Conservation (phyloP, 1,140 invertebrate species). For the Drosophila bocqueti region DNA sequence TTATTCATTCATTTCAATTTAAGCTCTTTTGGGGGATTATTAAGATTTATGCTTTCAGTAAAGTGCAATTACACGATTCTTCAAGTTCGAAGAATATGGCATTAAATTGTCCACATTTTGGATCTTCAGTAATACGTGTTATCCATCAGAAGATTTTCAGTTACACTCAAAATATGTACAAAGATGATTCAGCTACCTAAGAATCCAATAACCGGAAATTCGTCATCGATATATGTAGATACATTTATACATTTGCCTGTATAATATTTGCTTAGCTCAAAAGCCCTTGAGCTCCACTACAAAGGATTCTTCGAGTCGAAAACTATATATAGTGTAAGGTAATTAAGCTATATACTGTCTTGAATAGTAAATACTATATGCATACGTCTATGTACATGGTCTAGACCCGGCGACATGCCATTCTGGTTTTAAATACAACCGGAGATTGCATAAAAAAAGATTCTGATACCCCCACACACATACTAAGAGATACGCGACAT, state of each 20-base stretch:
- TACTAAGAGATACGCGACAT: neutral
- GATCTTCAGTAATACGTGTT: too few species aligned
- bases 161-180: neutral
- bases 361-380: neutral
- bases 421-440: constrained; percentile 23
- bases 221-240: neutral
- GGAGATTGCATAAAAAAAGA: constrained; percentile 29
- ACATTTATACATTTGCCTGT: neutral
- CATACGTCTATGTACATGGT: neutral
- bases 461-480: constrained; percentile 30
- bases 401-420: neutral
- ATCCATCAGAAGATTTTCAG: neutral
- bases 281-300: neutral
- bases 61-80: constrained; percentile 11
- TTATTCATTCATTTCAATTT: constrained; percentile 23
- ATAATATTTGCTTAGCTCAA: neutral
- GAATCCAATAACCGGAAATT: constrained; percentile 38
- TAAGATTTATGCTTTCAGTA: constrained; percentile 33
- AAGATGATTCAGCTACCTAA: constrained; percentile 12
- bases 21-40: constrained; percentile 18
- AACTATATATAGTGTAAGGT: neutral
- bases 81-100: neutral
- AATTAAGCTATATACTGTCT: constrained; percentile 5
- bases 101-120: neutral
- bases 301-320: constrained; percentile 3